Evolutionary conservation across 2,113 vertebrate species (phyloP), one percentile per base, ranked within the genome.

Genomic region (Arvicanthis niloticus): DNA sequence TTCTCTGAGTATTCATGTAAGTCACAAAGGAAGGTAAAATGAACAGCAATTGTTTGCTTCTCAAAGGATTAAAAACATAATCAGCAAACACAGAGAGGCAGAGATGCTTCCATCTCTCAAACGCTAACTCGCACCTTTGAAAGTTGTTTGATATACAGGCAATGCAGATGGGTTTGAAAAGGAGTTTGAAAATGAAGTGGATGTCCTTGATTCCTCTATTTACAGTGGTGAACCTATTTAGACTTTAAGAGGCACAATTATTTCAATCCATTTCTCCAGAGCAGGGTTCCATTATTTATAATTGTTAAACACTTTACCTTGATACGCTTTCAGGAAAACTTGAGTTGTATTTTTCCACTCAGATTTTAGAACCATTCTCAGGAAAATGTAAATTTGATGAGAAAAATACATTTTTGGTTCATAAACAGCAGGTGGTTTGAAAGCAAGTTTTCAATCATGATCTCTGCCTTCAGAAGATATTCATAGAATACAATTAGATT

Each of bases 121-220:
- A 75, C 91, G 88, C 13, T 87, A 88, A 82, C 67, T 68, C 2
- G 21, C 60, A 77, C 58, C 81, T 95, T 96, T 78, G 67, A 94
- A 82, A 70, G 40, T 65, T 96, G 26, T 81, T 96, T 97, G 58
- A 96, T 51, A 91, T 91, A 75, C 0, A 8, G 17, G 87, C 89
- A 77, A 88, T 91, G 19, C 80, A 96, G 9, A 87, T 89, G 68
- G 15, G 0, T 67, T 97, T 95, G 76, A 91, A 92, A 97, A 93
- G 51, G 9, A 92, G 94, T 97, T 96, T 96, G 93, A 96, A 98
- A 98, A 96, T 96, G 68, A 94, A 90, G 56, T 88, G 94, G 24
- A 85, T 91, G 81, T 31, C 86, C 85, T 98, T 98, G 88, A 91
- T 94, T 75, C 73, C 42, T 94, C 10, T 96, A 94, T 97, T 97